phyloP scores from a whole-genome alignment of 2,888 invertebrate genomes.

The Isotomurus palustris region DNA sequence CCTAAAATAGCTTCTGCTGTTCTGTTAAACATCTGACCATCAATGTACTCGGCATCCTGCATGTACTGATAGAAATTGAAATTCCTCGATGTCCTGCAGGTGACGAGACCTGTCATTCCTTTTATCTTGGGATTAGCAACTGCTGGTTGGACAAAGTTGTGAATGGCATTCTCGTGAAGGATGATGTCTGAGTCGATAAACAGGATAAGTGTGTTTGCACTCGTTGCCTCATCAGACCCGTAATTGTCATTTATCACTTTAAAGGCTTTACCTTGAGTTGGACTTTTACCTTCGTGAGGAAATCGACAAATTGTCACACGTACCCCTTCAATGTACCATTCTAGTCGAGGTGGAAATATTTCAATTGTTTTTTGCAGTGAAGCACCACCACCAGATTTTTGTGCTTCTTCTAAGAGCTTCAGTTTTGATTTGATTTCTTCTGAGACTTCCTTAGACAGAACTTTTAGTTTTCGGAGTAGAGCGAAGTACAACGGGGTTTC shows the following conservation, averaged over 20 bases:
- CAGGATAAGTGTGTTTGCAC: conserved; percentile 13
- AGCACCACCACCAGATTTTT: not conserved
- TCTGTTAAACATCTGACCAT: conserved; percentile 28
- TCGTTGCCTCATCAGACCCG: conserved; percentile 6
- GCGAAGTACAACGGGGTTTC: conserved; percentile 25
- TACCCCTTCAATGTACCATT: conserved; percentile 22
- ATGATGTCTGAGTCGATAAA: conserved; percentile 35
- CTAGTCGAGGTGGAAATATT: conserved; percentile 24
- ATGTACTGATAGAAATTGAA: conserved; percentile 27
- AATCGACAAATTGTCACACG: conserved; percentile 29
- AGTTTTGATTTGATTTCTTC: conserved; percentile 18
- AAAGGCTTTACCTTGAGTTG: conserved; percentile 26
- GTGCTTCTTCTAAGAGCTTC: not conserved
- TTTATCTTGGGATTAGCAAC: conserved; percentile 16
- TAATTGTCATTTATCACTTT: conserved; percentile 21
- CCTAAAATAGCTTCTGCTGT: conserved; percentile 24
- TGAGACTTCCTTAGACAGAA: conserved; percentile 20
- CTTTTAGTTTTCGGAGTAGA: conserved; percentile 15
- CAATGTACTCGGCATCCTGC: conserved; percentile 28
- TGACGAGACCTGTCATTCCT: conserved; percentile 27
- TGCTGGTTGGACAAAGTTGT: conserved; percentile 20
- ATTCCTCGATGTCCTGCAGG: conserved; percentile 19
- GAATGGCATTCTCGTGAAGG: conserved; percentile 23
- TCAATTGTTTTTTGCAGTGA: not conserved
- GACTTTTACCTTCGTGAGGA: conserved; percentile 28